Base-by-base conservation (phyloP, 2,888 invertebrate species). In the Mythimna ferrago region DNA sequence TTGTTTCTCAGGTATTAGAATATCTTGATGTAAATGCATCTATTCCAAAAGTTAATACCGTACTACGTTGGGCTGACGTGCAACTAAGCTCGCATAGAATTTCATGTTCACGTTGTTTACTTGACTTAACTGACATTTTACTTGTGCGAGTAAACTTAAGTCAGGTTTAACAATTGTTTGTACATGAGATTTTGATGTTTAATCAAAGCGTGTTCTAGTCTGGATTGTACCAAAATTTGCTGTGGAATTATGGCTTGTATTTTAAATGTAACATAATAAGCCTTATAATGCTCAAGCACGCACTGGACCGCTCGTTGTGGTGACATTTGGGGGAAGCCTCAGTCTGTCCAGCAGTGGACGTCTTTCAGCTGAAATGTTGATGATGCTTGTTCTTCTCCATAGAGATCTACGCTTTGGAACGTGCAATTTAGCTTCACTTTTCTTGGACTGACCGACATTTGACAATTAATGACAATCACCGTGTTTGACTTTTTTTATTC, bases 111-210 rank as follows among this genome's bases (percentile, higher is more conserved):
- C 41, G 41, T 41, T 41, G 14, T 41, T 54, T 16, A 21, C n/a
- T 19, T 41, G 38, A 6, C 51, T 51, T 70, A 63, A 41, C 16
- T 63, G 57, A 63, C 19, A 19, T 63, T 56, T 48, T 41, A 51
- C 62, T 9, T 16, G 51, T 6, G 2, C 21, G 19, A 26, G 7
- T 1, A 32, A 54, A 58, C 14, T 51, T 62, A 56, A 14, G 19
- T 35, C 14, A 44, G 76, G 7, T 62, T 68, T 51, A 48, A n/a
- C 19, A 35, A 26, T n/a, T 53, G 44, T 38, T 41, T 74, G 32
- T 62, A 2, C 6, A 51, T 14, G 10, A 14, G 6, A 74, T 44
- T 75, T 56, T 62, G 19, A 62, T 62, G 16, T 68, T 74, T 32
- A 26, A 51, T 56, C 19, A 66, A 61, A 48, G 7, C 5, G 16